Evolutionary conservation across 1,140 invertebrate genomes (phyloP).

Genomic region (Argopecten irradians): DNA sequence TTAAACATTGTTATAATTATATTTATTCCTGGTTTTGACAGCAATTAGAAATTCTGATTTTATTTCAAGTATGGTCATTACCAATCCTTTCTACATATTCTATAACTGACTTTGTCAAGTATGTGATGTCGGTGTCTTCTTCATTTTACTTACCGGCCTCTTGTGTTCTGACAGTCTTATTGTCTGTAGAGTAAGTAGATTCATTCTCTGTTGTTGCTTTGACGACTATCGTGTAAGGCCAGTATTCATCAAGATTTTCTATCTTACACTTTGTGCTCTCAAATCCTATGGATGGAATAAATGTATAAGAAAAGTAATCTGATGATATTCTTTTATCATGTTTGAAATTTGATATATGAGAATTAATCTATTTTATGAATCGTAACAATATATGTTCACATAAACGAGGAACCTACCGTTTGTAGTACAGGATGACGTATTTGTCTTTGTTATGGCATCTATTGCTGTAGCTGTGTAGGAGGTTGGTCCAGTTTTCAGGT

Average conservation of each 20-base stretch:
- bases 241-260: neutral
- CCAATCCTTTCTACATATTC: too few relatives aligned
- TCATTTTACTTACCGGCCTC: neutral
- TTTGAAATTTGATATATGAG: too few relatives aligned
- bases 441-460: neutral
- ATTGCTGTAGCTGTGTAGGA: neutral
- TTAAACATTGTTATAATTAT: too few relatives aligned
- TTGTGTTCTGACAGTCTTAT: neutral
- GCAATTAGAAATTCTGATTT: too few relatives aligned
- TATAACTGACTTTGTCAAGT: too few relatives aligned
- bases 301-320: too few relatives aligned
- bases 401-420: neutral
- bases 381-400: neutral
- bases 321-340: too few relatives aligned
- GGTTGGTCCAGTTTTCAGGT: neutral
- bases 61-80: too few relatives aligned
- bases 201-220: neutral
- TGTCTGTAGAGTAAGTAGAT: neutral
- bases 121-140: too few relatives aligned
- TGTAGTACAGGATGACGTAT: neutral
- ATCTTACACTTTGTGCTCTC: neutral
- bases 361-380: too few relatives aligned
- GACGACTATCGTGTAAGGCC: neutral
- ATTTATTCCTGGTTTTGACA: too few relatives aligned
- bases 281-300: neutral